phyloP scores from a whole-genome alignment of 2,797 vertebrate genomes.

The Euphonia xanthogaster region DNA sequence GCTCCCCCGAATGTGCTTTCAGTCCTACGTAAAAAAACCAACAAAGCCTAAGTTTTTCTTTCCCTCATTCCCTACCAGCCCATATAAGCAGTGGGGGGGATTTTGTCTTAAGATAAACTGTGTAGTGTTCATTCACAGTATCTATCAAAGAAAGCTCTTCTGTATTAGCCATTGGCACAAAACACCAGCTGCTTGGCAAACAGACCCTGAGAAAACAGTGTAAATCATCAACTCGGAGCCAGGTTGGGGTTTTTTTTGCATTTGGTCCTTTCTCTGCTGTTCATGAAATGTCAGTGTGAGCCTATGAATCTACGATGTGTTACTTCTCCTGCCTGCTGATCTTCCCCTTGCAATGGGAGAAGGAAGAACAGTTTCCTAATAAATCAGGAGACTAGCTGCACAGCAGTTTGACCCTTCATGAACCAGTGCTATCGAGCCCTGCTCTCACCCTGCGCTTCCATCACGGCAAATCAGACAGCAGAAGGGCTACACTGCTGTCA shows the following conservation, averaged over 20 bases:
- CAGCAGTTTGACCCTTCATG: background rate
- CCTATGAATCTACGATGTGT: slow-evolving; percentile 31
- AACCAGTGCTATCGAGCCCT: background rate
- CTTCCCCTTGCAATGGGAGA: background rate
- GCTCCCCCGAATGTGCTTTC: slow-evolving; percentile 1
- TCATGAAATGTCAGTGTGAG: slow-evolving; percentile 24
- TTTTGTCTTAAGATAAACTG: slow-evolving; percentile 22
- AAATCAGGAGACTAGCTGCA: background rate
- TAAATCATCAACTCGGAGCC: slow-evolving; percentile 44
- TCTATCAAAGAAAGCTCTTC: slow-evolving; percentile 45
- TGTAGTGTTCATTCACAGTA: background rate
- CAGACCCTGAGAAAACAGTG: slow-evolving; percentile 1
- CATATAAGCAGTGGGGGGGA: background rate
- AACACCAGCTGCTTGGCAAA: slow-evolving; percentile 54
- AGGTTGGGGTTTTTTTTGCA: background rate
- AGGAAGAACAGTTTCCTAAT: background rate
- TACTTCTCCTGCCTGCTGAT: background rate
- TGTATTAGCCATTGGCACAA: slow-evolving; percentile 47
- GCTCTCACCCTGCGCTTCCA: background rate
- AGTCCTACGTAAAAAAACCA: background rate
- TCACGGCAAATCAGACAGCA: background rate
- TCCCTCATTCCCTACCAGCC: background rate
- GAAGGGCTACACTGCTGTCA: background rate
- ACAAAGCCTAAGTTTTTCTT: slow-evolving; percentile 8
- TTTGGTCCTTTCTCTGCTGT: slow-evolving; percentile 12